Evolutionary conservation across 2,113 vertebrate species (phyloP), one percentile per base, ranked within the genome.

Genomic region (Xyrauchen texanus): DNA sequence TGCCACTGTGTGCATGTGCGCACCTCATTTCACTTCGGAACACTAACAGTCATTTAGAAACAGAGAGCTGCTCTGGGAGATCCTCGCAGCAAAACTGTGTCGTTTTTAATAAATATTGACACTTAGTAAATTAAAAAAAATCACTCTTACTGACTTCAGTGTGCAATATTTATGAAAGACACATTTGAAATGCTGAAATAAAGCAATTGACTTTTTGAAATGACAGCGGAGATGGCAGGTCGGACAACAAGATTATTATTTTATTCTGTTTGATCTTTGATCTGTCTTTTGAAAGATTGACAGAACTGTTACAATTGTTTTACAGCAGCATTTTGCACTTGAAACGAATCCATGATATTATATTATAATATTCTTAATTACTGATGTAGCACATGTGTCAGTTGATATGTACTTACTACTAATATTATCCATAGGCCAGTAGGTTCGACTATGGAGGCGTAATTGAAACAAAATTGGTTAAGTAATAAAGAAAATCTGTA

Each of bases 31-130:
- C 13, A 46, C 21, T 34, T 66, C n/a, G 57, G 61, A 45, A 45
- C 53, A 51, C 45, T n/a, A 68, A 66, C 79, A 68, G 63, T 34
- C 53, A 46, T 60, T 73, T 11, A 67, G 78, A 79, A 34, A 64
- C 71, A 55, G 51, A n/a, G 47, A 57, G 68, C 34, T 73, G 69
- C 12, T 42, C 16, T 34, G 55, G 69, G 53, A 74, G 61, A 15
- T 71, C 11, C 68, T 55, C 60, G 53, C 10, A 62, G 74, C 60
- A 63, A 77, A 68, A 76, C 12, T 5, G 64, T 78, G 80, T 65
- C 82, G 81, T 80, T 87, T 88, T 89, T 86, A 83, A 84, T 76
- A 89, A 87, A 88, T 87, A 88, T 85, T 88, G 90, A 86, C 85
- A 87, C 85, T 79, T 16, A 3, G 58, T 73, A 68, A 82, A 86